A percentile compares a stretch with the other conserved stretches of the same genome.
Evolutionary conservation across 2,113 vertebrate genomes (phyloP).

Genomic region (Felis chaus): DNA sequence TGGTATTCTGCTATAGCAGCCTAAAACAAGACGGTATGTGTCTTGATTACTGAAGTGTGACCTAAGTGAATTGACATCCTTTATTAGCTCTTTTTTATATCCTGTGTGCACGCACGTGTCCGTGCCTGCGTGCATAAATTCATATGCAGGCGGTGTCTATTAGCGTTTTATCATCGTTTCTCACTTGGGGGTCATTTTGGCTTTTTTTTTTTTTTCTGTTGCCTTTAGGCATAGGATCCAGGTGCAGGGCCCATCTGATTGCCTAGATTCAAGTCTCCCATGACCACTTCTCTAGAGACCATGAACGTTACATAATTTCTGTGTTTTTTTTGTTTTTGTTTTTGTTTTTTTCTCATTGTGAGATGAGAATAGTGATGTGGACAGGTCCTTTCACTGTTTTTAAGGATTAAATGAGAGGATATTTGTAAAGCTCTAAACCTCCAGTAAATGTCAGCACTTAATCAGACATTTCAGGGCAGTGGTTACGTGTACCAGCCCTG

Average conservation of each 20-base stretch:
- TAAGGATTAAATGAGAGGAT: not conserved
- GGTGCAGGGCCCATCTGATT: not conserved
- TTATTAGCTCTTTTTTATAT: not conserved
- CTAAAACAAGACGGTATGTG: not conserved
- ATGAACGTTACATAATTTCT: not conserved
- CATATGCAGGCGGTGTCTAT: not conserved
- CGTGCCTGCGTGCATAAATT: not conserved
- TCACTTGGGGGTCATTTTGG: not conserved
- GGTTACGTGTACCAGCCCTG: not conserved
- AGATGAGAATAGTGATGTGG: not conserved
- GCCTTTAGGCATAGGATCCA: not conserved
- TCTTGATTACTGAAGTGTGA: not conserved
- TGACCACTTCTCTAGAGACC: not conserved
- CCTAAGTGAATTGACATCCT: not conserved
- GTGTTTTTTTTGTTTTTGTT: not conserved
- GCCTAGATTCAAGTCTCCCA: not conserved
- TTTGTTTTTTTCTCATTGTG: not conserved
- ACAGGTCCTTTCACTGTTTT: not conserved
- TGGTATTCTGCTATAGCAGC: not conserved
- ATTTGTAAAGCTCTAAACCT: conserved; percentile 7
- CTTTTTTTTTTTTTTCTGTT: not conserved
- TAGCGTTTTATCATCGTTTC: not conserved
- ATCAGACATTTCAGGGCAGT: not conserved
- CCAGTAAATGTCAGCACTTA: not conserved
- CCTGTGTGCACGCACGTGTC: not conserved